Evolutionary conservation across 2,113 vertebrate genomes (phyloP), one percentile per base, ranked within the genome.

Genomic region (Ciconia stormi): DNA sequence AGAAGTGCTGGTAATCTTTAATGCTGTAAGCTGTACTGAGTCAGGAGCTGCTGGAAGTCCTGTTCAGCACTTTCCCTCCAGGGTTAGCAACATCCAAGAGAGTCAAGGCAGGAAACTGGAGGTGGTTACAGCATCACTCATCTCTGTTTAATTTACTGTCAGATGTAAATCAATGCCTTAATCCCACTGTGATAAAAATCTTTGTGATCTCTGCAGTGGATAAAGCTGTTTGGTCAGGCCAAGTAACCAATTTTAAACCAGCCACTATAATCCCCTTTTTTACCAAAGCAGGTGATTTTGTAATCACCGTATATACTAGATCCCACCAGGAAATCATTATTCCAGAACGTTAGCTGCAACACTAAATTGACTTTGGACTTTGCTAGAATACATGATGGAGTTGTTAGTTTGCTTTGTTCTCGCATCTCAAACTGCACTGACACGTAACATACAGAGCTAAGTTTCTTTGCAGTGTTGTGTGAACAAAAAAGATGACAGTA

Each of bases 141-240:
- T 77, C 83, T 88, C 77, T 27, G 36, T 79, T 93, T 87, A 86
- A 91, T 91, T 91, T 91, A 74, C 81, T 76, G 56, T 55, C 62
- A 87, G 81, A 56, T 40, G 32, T 55, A 53, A 95, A 93, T 85
- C 69, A 66, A 34, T 50, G 34, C 67, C 47, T 86, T 93, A 72
- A 76, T 71, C 69, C 46, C 69, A 44, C 76, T 70, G 26, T 74
- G 85, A 82, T 87, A 88, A 83, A 78, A 82, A 88, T 59, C 85
- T 70, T 32, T 52, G 13, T 47, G 74, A 74, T 62, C 56, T 86
- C 52, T 71, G 42, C 49, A 36, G 26, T 80, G 44, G 76, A 50
- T 80, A 69, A 87, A 91, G 67, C 58, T 77, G 29, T 78, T 81
- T 55, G 47, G 25, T 71, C 40, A 62, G 78, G 46, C 44, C 59